Evolutionary conservation across 1,140 invertebrate species (phyloP).

Genomic region (Heliconius hewitsoni): DNA sequence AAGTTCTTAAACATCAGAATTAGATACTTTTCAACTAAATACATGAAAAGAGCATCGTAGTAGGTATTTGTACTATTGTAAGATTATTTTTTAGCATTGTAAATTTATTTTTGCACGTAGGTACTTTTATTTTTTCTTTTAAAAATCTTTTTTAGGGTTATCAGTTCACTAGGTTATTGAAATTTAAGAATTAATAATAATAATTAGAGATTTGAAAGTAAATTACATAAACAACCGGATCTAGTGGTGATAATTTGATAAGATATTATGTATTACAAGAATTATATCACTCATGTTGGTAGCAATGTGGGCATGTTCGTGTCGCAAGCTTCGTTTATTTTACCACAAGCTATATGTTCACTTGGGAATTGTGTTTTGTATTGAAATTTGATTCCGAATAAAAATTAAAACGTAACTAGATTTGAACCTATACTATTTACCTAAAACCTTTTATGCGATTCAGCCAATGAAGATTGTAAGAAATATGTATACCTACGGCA

Average conservation of each 20-base stretch:
- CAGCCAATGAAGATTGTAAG: too few species aligned
- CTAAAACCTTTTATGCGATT: too few species aligned
- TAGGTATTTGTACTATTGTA: too few species aligned
- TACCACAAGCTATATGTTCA: neutral
- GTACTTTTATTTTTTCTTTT: neutral
- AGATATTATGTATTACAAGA: constrained; percentile 33
- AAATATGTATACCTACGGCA: too few species aligned
- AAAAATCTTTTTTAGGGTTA: neutral
- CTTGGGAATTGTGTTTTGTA: neutral
- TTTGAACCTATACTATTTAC: too few species aligned
- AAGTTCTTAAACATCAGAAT: too few species aligned
- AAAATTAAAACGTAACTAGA: neutral
- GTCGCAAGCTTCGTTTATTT: neutral
- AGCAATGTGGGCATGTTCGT: neutral
- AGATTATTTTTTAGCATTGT: too few species aligned
- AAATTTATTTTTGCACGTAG: neutral
- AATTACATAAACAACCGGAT: constrained; percentile 32
- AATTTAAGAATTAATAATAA: neutral
- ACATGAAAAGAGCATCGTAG: too few species aligned
- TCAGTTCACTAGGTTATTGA: neutral
- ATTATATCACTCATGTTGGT: constrained; percentile 30
- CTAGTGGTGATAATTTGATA: constrained; percentile 36
- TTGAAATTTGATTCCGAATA: neutral
- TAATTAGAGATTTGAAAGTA: constrained; percentile 21
- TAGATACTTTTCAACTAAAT: too few species aligned